phyloP scores from a whole-genome alignment of 1,140 invertebrate genomes.

The Cherax quadricarinatus region DNA sequence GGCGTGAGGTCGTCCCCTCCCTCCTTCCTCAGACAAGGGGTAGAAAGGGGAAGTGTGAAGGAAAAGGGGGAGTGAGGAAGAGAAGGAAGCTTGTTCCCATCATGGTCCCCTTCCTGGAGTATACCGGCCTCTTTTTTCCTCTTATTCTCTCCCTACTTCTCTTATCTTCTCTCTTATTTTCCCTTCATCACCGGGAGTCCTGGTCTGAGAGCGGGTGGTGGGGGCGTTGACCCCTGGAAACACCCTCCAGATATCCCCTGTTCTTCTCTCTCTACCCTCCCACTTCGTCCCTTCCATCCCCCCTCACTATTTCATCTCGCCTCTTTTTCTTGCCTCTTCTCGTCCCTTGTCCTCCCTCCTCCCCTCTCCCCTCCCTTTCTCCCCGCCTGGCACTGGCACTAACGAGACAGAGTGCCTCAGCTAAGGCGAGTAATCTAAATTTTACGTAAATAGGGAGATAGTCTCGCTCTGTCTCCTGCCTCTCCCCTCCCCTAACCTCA shows the following conservation, averaged over 20 bases:
- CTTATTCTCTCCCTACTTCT: not conserved
- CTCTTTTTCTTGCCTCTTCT: not conserved
- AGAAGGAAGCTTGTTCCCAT: no score
- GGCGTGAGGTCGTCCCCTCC: no score
- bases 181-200: no score
- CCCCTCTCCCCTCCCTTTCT: not conserved
- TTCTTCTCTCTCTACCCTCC: not conserved
- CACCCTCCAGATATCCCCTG: no score
- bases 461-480: not conserved
- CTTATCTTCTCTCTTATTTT: not conserved
- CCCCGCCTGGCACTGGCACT: not conserved
- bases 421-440: constrained; percentile 5
- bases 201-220: no score
- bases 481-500: no score
- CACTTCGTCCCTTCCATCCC: not conserved
- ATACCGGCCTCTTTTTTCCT: not conserved
- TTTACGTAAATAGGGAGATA: not conserved
- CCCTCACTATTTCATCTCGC: not conserved
- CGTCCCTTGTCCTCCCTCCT: not conserved
- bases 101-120: no score
- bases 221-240: no score
- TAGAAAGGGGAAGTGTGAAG: no score
- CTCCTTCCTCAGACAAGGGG: no score
- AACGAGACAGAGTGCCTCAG: not conserved
- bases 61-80: no score